A percentile compares a stretch with the other conserved stretches of the same genome.
Conservation (phyloP, 2,797 vertebrate genomes). For the Ceryle rudis region DNA sequence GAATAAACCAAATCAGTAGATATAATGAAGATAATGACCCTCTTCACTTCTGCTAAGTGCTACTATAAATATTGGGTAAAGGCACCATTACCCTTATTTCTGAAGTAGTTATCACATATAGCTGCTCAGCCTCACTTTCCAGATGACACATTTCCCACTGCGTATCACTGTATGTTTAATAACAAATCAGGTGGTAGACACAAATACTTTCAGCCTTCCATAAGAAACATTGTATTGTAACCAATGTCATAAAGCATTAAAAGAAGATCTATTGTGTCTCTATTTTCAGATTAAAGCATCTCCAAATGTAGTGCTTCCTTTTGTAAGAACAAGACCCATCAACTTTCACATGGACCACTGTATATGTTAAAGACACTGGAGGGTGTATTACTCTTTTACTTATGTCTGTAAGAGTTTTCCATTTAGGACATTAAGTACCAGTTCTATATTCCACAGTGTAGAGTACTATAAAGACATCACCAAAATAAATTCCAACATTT, state of each 20-base stretch:
- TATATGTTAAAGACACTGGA: not conserved
- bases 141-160: not conserved
- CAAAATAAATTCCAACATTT: not conserved
- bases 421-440: not conserved
- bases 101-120: not conserved
- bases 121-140: not conserved
- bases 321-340: not conserved
- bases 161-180: not conserved
- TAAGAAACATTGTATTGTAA: not conserved
- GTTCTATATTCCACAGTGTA: not conserved
- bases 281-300: not conserved
- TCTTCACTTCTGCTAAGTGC: not conserved
- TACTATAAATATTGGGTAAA: not conserved
- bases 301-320: not conserved
- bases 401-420: not conserved
- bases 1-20: not conserved
- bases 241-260: not conserved
- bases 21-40: not conserved
- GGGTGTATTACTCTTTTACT: not conserved
- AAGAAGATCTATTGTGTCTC: not conserved
- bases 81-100: not conserved
- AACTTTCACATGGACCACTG: fast-evolving
- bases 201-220: not conserved
- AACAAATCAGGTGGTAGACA: fast-evolving
- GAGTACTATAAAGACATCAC: not conserved